phyloP scores from a whole-genome alignment of 2,113 vertebrate species.

The Neoarius graeffei region DNA sequence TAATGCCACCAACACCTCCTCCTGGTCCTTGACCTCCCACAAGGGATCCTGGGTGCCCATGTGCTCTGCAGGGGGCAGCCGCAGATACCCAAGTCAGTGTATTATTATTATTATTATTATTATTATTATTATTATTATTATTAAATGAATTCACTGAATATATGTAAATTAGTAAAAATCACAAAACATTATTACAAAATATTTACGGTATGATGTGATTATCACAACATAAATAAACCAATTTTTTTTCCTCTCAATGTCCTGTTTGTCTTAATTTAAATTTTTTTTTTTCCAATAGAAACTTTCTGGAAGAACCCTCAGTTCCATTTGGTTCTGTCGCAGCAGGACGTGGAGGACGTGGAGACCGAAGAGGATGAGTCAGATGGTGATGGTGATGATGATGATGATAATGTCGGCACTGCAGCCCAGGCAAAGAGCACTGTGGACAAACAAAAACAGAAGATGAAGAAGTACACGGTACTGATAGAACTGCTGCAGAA shows the following conservation, averaged over 20 bases:
- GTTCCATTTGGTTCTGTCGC: conserved; percentile 68
- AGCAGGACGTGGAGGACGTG: conserved; percentile 59
- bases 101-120: background rate
- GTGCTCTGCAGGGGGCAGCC: conserved; percentile 74
- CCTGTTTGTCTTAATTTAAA: background rate
- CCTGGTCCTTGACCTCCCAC: conserved; percentile 71
- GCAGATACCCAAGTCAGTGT: conserved; percentile 62
- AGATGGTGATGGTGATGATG: conserved; percentile 26
- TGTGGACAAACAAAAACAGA: conserved; percentile 58
- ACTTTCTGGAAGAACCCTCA: conserved; percentile 79
- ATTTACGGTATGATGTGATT: background rate
- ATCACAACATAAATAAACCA: background rate
- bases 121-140: background rate
- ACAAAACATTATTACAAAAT: background rate
- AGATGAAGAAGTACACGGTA: conserved; percentile 66
- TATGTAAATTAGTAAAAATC: background rate
- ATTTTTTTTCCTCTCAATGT: background rate
- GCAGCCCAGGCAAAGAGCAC: conserved; percentile 38
- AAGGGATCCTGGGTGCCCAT: conserved; percentile 70
- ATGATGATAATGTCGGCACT: background rate
- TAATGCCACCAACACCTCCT: background rate
- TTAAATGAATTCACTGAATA: background rate
- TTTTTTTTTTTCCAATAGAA: conserved; percentile 52
- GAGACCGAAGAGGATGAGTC: conserved; percentile 52
- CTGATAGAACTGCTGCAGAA: conserved; percentile 79